These are phyloP conservation scores for Drosophila acutilabella DNA, from an alignment of 2,888 invertebrate genomes.

Conservation along the genomic window DNA sequence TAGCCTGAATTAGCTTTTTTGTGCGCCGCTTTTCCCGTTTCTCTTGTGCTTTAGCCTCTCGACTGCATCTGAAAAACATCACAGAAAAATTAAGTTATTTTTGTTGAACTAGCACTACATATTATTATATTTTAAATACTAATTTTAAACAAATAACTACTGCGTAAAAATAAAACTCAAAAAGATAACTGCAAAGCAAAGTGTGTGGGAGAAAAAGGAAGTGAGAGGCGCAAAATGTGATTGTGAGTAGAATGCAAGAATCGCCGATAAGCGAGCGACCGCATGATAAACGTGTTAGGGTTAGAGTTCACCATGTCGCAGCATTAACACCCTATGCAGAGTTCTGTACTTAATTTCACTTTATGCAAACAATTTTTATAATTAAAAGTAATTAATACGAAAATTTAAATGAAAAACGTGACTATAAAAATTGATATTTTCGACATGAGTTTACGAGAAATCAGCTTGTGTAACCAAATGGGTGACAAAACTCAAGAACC, in stretches of 20 bases:
- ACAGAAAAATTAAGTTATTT: no score
- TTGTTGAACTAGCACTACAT: background rate
- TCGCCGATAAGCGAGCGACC: conserved; percentile 17
- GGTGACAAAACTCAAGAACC: conserved; percentile 3
- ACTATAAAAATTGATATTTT: no score
- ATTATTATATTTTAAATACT: background rate
- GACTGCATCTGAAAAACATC: background rate
- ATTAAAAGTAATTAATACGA: no score
- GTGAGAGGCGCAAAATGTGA: conserved; percentile 1
- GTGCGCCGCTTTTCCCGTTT: conserved; percentile 63
- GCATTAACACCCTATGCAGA: background rate
- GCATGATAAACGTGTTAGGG: background rate
- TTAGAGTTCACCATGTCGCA: background rate
- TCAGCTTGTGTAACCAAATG: no score
- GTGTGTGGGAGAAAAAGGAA: conserved; percentile 17
- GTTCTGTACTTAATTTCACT: background rate
- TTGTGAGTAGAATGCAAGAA: conserved; percentile 19
- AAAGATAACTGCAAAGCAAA: background rate
- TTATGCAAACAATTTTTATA: no score
- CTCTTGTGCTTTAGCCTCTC: conserved; percentile 29
- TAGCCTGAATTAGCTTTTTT: conserved; percentile 69
- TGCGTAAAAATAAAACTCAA: background rate
- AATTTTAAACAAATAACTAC: no score
- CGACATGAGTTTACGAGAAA: no score
- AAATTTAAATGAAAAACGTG: no score